Conservation (phyloP, 2,888 invertebrate species). For the Pinctada fucata region DNA sequence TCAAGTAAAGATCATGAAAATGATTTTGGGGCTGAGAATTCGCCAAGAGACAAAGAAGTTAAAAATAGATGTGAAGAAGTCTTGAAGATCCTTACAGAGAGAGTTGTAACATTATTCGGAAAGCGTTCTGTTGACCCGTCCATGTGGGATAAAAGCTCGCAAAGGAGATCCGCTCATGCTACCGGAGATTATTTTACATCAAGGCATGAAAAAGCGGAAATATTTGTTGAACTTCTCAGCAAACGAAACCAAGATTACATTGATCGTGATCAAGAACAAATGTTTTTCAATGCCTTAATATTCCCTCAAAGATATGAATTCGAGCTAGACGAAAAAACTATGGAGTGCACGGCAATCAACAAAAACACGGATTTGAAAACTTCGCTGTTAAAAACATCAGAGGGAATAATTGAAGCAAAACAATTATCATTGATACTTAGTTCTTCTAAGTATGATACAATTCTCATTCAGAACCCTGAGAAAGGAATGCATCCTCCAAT, state of each 20-base stretch:
- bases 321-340: background rate
- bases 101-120: too few species aligned
- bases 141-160: too few species aligned
- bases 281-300: background rate
- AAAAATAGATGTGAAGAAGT: too few species aligned
- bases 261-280: background rate
- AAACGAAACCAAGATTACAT: background rate
- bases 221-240: background rate
- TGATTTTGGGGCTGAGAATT: too few species aligned
- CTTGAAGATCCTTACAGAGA: too few species aligned
- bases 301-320: background rate
- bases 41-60: too few species aligned
- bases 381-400: background rate
- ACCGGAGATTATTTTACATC: too few species aligned
- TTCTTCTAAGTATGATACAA: background rate
- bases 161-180: too few species aligned
- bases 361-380: background rate
- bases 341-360: background rate
- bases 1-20: too few species aligned
- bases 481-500: background rate
- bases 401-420: background rate
- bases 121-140: too few species aligned
- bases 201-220: background rate
- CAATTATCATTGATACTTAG: background rate
- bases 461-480: background rate